phyloP scores from a whole-genome alignment of 2,113 vertebrate species.

The Nibea coibor region DNA sequence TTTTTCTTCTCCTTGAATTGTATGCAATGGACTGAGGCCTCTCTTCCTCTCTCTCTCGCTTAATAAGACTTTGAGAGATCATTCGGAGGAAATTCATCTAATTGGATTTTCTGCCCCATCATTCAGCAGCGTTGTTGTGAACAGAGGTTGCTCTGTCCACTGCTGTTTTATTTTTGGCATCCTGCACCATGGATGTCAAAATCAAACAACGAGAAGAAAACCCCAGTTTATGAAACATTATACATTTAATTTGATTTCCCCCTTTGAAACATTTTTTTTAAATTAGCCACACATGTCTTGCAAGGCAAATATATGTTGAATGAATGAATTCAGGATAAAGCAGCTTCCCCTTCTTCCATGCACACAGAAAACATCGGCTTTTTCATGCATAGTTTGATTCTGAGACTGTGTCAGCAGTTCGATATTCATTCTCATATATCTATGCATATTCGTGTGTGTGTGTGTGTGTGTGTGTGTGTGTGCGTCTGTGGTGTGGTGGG shows the following conservation, averaged over 20 bases:
- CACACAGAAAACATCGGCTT: background rate
- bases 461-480: conserved; percentile 12
- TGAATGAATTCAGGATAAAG: conserved; percentile 14
- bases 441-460: background rate
- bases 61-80: conserved; percentile 72
- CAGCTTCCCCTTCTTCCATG: background rate
- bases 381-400: background rate
- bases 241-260: conserved; percentile 67
- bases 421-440: background rate
- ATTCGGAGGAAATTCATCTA: conserved; percentile 82
- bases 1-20: conserved; percentile 59
- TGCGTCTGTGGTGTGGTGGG: background rate
- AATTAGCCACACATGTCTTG: conserved; percentile 58
- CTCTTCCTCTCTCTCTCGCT: conserved; percentile 24
- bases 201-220: conserved; percentile 65
- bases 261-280: conserved; percentile 51
- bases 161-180: conserved; percentile 38
- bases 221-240: conserved; percentile 61
- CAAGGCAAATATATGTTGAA: conserved; percentile 23
- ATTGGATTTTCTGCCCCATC: conserved; percentile 77
- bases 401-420: background rate
- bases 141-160: conserved; percentile 72
- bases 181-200: conserved; percentile 53
- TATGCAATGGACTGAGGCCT: conserved; percentile 47
- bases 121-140: conserved; percentile 60